Conservation (phyloP, 1,140 invertebrate species). For the Pachypeltis micranthus region DNA sequence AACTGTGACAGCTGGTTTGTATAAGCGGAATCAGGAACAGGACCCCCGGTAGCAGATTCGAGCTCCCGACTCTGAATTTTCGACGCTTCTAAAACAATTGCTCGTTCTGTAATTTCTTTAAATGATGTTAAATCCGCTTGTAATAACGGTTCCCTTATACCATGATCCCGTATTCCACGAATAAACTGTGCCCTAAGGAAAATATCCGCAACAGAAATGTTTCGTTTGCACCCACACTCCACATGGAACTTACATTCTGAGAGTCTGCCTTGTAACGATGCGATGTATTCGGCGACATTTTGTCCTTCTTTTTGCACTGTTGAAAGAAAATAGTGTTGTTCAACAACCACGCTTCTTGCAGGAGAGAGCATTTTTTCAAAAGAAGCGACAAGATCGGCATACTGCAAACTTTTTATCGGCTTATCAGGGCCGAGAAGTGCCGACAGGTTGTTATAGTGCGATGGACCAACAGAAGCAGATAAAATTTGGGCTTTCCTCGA, state of each 20-base stretch:
- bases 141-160: not conserved
- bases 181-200: not conserved
- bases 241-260: not conserved
- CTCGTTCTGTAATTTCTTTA: not conserved
- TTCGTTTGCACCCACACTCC: no score
- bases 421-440: not conserved
- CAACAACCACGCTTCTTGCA: not conserved
- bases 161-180: not conserved
- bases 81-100: not conserved
- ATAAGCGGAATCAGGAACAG: no score
- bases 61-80: constrained; percentile 4
- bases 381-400: not conserved
- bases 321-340: constrained; percentile 1
- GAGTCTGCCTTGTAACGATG: not conserved
- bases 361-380: constrained; percentile 2
- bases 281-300: not conserved
- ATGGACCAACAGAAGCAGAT: not conserved
- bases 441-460: no score
- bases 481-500: not conserved
- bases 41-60: no score
- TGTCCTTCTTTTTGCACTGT: constrained; percentile 1
- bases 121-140: not conserved
- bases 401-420: not conserved
- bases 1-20: no score
- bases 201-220: not conserved